Evolutionary conservation across 2,113 vertebrate species (phyloP).

Genomic region (Sinocyclocheilus grahami): DNA sequence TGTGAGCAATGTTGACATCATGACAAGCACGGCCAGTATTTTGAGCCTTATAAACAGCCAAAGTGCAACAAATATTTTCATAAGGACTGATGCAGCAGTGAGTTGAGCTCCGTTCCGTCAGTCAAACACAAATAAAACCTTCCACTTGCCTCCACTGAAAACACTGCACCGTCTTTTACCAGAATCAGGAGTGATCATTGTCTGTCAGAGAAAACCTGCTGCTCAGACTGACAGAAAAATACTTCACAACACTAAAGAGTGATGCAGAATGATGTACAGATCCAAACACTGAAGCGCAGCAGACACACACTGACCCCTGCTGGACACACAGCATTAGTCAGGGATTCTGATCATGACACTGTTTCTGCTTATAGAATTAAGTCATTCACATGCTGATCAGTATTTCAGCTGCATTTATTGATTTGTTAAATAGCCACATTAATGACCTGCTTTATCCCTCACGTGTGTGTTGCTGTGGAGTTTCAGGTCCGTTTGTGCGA

Average conservation of each 20-base stretch:
- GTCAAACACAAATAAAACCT: background rate
- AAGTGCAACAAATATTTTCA: slow-evolving; percentile 8
- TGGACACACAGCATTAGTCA: background rate
- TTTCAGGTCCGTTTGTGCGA: slow-evolving; percentile 55
- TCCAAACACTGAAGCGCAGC: background rate
- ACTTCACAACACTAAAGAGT: background rate
- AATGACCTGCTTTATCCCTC: background rate
- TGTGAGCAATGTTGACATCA: background rate
- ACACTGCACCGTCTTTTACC: background rate
- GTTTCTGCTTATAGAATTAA: background rate
- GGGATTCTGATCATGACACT: background rate
- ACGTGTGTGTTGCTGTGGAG: background rate
- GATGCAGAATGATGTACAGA: background rate
- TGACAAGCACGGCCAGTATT: slow-evolving; percentile 8
- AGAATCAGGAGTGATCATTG: background rate
- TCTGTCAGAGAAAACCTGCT: background rate
- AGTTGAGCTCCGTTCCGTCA: background rate
- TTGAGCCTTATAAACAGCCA: slow-evolving; percentile 22
- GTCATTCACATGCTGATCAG: background rate
- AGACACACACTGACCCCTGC: slow-evolving; percentile 30
- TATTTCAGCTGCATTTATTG: background rate
- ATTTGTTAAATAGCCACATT: background rate
- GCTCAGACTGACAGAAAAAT: background rate
- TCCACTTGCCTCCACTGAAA: background rate
- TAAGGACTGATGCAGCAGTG: background rate